These are phyloP conservation scores for Sebastes hubbsi DNA, from an alignment of 2,797 vertebrate species.

Conservation along the genomic window DNA sequence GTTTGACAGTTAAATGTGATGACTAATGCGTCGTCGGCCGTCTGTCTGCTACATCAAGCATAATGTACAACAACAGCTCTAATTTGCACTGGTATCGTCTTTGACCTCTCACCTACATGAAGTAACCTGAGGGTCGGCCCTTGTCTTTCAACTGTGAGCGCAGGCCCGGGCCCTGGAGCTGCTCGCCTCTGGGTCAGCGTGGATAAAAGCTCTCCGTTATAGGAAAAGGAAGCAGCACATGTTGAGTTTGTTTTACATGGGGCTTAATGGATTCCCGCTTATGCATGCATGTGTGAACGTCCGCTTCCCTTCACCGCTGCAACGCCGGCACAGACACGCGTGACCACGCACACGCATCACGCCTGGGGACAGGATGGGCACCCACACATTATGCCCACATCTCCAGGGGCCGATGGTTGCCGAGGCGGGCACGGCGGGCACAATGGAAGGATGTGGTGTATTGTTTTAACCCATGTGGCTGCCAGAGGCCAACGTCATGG, in stretches of 20 bases:
- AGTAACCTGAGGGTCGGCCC: constrained; percentile 48
- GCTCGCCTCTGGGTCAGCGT: constrained; percentile 52
- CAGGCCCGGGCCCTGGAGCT: constrained; percentile 29
- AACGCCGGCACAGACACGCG: constrained; percentile 39
- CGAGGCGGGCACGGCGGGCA: constrained; percentile 57
- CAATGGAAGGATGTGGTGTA: constrained; percentile 80
- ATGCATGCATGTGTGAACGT: constrained; percentile 71
- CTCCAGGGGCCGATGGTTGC: constrained; percentile 16
- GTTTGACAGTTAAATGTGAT: not conserved
- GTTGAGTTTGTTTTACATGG: constrained; percentile 79
- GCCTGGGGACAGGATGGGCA: constrained; percentile 68
- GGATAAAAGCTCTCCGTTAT: constrained; percentile 68
- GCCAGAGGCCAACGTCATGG: constrained; percentile 43
- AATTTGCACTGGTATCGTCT: constrained; percentile 34
- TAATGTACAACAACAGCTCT: not conserved
- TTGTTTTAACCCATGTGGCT: constrained; percentile 71
- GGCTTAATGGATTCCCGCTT: constrained; percentile 76
- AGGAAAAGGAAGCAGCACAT: constrained; percentile 78
- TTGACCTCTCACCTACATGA: constrained; percentile 66
- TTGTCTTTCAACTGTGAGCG: constrained; percentile 57
- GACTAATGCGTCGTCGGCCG: not conserved
- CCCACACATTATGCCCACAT: constrained; percentile 52
- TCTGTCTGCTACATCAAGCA: constrained; percentile 10
- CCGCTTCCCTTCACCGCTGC: constrained; percentile 59
- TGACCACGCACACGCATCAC: constrained; percentile 53